Evolutionary conservation across 2,797 vertebrate genomes (phyloP), one percentile per base, ranked within the genome.

Genomic region (Sebastes minor): DNA sequence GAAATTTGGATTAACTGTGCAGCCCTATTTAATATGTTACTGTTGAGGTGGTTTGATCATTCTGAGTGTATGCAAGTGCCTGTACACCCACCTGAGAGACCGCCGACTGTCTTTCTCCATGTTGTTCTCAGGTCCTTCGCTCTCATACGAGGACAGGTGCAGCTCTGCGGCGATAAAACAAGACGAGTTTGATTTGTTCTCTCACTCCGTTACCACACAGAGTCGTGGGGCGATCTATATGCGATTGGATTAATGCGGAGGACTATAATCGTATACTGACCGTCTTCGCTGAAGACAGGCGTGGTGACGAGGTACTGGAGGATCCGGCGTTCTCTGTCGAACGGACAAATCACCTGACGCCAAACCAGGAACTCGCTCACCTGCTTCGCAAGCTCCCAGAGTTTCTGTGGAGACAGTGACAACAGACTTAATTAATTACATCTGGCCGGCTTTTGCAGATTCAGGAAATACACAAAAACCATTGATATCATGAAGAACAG

Each of bases 311-410:
- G 96, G 92, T 97, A 97, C 91, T 98, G 97, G 75, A 97, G 97
- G 82, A 98, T 96, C 84, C 96, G 96, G 9, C 96, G 92, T 59
- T 99, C 97, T 93, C 96, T 93, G 76, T 98, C 96, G 20, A 99
- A 99, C 0, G 98, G 98, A 92, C 97, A 99, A 59, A 97, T 92
- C 85, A 98, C 97, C 95, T 98, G 97, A 82, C 98, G 97, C 98
- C 98, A 99, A 1, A 97, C 97, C 94, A 99, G 97, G 91, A 99
- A 99, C 92, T 99, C 97, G 79, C 97, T 98, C 82, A 98, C 97
- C 88, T 98, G 97, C 89, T 97, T 98, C 9, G 98, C 97, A 86
- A 99, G 89, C 87, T 99, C 98, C 96, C 98, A 96, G 83, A 99
- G 97, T 96, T 99, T 99, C 98, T 99, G 89, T 83, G 28, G 76